Base-by-base conservation (phyloP, 2,888 invertebrate species). In the Polietes domitor region DNA sequence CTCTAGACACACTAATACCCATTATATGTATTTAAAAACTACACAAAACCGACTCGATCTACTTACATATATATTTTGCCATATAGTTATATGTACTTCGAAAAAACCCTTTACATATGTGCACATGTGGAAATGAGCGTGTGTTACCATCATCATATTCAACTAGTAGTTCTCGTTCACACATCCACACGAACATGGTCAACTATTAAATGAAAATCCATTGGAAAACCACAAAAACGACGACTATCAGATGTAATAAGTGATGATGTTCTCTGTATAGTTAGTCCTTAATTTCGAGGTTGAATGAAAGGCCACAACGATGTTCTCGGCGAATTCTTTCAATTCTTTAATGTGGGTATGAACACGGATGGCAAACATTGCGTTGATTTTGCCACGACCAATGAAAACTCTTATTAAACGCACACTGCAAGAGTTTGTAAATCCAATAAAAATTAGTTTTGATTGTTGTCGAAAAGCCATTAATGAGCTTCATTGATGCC, bases 181-280 rank as follows among this genome's bases (percentile, higher is more conserved):
- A 41, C 37, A 65, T 65, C 9, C n/a, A 61, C 32, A 32, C 24
- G 2, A 28, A 61, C 61, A n/a, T 61, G 10, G 1, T 7, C 10
- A 26, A 58, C 32, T 32, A 37, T 21, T 10, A 41, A 65, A 65
- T 65, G 65, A 15, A 41, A 65, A 41, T 41, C 21, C 65, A 65
- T 65, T 65, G 32, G 65, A 65, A 65, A 65, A 17, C 65, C 65
- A 65, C 65, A 37, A 37, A 65, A 65, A 17, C 65, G 37, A 65
- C 65, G 19, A 37, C 37, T 41, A 65, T 37, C 41, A 41, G 5
- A 19, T 65, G 17, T 53, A 65, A 65, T 65, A 65, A 65, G 41
- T 41, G 65, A 65, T 19, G 17, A 61, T 61, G 19, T 65, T 32
- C 9, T 32, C 17, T 53, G 47, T 15, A 10, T 47, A n/a, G n/a